Percentiles rank a stretch among this genome's conserved stretches.
These are phyloP conservation scores for Pseudoips prasinana DNA, from an alignment of 2,888 invertebrate species.

Conservation along the genomic window DNA sequence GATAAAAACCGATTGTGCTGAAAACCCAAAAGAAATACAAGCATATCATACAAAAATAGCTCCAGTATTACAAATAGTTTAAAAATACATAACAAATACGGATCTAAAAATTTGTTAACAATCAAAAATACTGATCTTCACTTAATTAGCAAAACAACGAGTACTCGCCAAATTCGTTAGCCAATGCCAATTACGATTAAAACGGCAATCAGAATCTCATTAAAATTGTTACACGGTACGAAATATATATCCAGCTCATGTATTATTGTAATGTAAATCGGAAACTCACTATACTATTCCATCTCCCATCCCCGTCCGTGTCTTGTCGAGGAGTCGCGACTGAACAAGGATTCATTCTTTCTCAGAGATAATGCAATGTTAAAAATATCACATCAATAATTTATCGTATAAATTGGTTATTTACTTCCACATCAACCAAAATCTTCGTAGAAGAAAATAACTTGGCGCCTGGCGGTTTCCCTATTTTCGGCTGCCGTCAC, in stretches of 20 bases:
- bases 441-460: slow-evolving; percentile 27
- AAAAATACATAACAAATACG: no score
- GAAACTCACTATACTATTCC: slow-evolving; percentile 87
- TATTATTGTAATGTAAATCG: not conserved
- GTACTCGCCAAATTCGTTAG: no score
- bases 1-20: slow-evolving; percentile 93
- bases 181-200: slow-evolving; percentile 6
- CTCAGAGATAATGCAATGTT: slow-evolving; percentile 10
- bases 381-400: slow-evolving; percentile 22
- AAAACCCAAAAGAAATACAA: slow-evolving; percentile 40
- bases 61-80: no score
- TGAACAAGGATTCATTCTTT: slow-evolving; percentile 87
- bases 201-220: slow-evolving; percentile 13
- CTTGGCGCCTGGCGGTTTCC: slow-evolving; percentile 37
- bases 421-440: slow-evolving; percentile 25
- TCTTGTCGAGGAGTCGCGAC: slow-evolving; percentile 87
- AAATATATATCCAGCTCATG: no score
- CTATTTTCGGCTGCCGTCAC: slow-evolving; percentile 15
- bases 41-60: no score
- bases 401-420: slow-evolving; percentile 5
- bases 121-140: no score
- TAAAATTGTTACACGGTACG: slow-evolving; percentile 7
- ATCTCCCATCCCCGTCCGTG: slow-evolving; percentile 91
- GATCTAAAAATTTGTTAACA: no score
- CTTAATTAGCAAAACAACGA: no score